These are phyloP conservation scores for Drosophila bunnanda DNA, from an alignment of 2,888 invertebrate genomes.

Conservation along the genomic window DNA sequence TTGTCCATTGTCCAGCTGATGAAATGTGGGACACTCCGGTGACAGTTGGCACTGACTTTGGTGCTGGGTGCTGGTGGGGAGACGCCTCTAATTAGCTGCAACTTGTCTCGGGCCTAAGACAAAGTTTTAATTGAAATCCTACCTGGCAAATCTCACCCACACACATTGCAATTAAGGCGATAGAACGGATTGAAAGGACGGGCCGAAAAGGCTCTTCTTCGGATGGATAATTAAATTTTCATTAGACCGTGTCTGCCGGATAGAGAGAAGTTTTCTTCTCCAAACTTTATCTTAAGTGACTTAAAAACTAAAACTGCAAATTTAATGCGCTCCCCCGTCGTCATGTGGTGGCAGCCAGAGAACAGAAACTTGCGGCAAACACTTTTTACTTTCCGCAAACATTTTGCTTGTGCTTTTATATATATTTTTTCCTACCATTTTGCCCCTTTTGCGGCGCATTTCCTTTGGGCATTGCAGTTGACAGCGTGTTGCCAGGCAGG, in stretches of 20 bases:
- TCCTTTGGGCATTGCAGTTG: constrained; percentile 80
- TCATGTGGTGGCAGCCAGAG: constrained; percentile 48
- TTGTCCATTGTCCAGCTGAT: constrained; percentile 59
- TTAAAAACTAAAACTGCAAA: constrained; percentile 76
- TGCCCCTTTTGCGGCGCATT: constrained; percentile 67
- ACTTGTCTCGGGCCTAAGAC: constrained; percentile 42
- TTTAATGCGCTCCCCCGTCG: constrained; percentile 73
- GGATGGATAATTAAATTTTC: constrained; percentile 76
- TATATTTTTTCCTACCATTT: constrained; percentile 7
- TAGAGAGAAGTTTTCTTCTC: constrained; percentile 27
- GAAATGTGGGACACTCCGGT: constrained; percentile 46
- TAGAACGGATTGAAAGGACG: constrained; percentile 20
- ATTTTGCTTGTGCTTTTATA: constrained; percentile 57
- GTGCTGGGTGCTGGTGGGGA: neutral
- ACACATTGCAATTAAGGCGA: constrained; percentile 46
- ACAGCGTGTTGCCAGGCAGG: constrained; percentile 63
- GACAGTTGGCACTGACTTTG: constrained; percentile 31
- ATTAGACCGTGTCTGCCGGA: constrained; percentile 63
- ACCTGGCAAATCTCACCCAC: constrained; percentile 51
- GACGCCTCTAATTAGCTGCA: constrained; percentile 49
- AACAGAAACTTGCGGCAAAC: constrained; percentile 71
- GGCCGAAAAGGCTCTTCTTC: constrained; percentile 11
- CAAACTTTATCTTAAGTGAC: constrained; percentile 74
- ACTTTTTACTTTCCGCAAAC: constrained; percentile 71
- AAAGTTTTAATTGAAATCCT: constrained; percentile 59